These are phyloP conservation scores for Echiichthys vipera DNA, from an alignment of 2,797 vertebrate species.

Conservation along the genomic window DNA sequence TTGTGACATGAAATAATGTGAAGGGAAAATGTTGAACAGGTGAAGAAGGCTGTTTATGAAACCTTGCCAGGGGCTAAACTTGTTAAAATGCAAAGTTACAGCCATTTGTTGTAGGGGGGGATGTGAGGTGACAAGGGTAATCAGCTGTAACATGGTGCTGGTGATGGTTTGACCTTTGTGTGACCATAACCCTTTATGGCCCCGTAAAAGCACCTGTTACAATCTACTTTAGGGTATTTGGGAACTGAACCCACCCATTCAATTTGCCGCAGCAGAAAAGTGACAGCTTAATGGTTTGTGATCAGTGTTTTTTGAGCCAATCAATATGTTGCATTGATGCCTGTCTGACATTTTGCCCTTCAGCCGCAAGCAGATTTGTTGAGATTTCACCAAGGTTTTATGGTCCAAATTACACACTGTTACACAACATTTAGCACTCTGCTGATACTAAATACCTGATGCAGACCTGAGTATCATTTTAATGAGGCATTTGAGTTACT, in stretches of 20 bases:
- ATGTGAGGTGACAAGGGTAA: slow-evolving; percentile 63
- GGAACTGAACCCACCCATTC: slow-evolving; percentile 12
- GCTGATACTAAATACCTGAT: neutral
- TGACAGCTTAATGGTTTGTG: slow-evolving; percentile 42
- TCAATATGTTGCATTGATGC: slow-evolving; percentile 47
- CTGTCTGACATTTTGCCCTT: slow-evolving; percentile 14
- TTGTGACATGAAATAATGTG: slow-evolving; percentile 55
- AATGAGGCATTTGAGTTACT: slow-evolving; percentile 7
- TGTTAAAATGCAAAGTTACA: slow-evolving; percentile 65
- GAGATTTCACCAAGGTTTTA: slow-evolving; percentile 33
- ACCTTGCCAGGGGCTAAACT: slow-evolving; percentile 70
- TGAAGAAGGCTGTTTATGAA: slow-evolving; percentile 61
- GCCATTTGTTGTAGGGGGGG: slow-evolving; percentile 63
- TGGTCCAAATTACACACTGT: neutral
- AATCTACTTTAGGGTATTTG: slow-evolving; percentile 41
- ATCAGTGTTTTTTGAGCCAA: slow-evolving; percentile 44
- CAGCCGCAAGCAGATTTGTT: slow-evolving; percentile 23
- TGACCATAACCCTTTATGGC: slow-evolving; percentile 48
- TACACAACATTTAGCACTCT: slow-evolving; percentile 2
- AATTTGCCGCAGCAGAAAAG: slow-evolving; percentile 19
- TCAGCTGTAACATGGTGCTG: slow-evolving; percentile 42
- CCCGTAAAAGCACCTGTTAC: slow-evolving; percentile 51
- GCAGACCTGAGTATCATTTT: slow-evolving; percentile 1
- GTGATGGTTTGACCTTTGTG: slow-evolving; percentile 50
- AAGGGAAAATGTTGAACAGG: slow-evolving; percentile 43